Evolutionary conservation across 1,140 invertebrate species (phyloP).

Genomic region (Whitmania pigra): DNA sequence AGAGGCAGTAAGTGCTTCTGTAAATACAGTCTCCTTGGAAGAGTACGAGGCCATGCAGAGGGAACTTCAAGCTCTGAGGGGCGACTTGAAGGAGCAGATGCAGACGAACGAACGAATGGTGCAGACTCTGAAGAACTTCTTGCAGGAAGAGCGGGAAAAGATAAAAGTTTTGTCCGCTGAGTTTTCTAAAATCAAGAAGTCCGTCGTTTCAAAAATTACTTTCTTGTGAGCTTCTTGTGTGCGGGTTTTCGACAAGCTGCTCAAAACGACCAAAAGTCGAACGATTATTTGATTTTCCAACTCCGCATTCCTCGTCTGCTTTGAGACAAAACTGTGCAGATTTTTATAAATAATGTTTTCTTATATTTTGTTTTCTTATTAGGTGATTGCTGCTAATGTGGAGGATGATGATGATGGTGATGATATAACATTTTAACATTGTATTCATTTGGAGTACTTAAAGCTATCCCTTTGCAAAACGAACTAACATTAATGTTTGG

Average conservation of each 20-base stretch:
- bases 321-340: too few relatives aligned
- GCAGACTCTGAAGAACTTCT: not conserved
- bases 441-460: too few relatives aligned
- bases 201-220: not conserved
- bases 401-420: too few relatives aligned
- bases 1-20: not conserved
- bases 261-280: too few relatives aligned
- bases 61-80: not conserved
- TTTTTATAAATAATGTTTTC: too few relatives aligned
- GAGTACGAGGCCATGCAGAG: slow-evolving; percentile 6
- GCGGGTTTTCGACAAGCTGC: not conserved
- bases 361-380: too few relatives aligned
- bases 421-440: too few relatives aligned
- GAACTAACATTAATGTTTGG: too few relatives aligned
- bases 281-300: too few relatives aligned
- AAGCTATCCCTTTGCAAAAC: too few relatives aligned
- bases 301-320: too few relatives aligned
- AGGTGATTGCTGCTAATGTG: too few relatives aligned
- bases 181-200: not conserved
- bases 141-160: not conserved
- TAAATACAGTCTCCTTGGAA: not conserved
- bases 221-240: slow-evolving; percentile 2
- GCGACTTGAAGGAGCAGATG: slow-evolving; percentile 2
- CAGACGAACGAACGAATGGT: slow-evolving; percentile 11
- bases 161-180: not conserved